Evolutionary conservation across 2,888 invertebrate genomes (phyloP), one percentile per base, ranked within the genome.

Genomic region (Adelognathus sp.): DNA sequence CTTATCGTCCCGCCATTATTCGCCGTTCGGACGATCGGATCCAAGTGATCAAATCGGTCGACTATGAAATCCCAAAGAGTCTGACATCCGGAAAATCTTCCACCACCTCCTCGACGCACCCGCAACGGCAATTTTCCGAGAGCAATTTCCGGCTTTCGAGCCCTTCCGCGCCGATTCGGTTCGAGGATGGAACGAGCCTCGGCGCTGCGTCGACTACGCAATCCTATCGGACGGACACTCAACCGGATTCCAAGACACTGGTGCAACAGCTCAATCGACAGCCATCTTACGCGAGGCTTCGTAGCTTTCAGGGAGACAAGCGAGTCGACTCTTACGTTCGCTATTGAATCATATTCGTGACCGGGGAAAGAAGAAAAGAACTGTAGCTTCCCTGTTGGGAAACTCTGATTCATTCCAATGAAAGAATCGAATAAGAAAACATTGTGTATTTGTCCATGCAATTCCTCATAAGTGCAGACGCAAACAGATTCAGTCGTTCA

Each of bases 11-110:
- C 9, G 88, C 89, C 27, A 70, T 83, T 29, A 81, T 86, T 56
- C 87, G 86, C 16, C 88, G 88, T 52, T 88, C 86, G n/a, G 87
- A 86, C 71, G 87, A 88, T 81, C 85, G 85, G 14, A 84, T 90
- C 46, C 88, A 90, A 75, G 86, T 88, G 54, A 82, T 89, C 11
- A 88, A 87, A 41, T 86, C 90, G 27, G 71, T 89, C 67, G 89
- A 90, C 69, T 89, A 89, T 83, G 85, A 84, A 44, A 81, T 88
- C 69, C 87, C 87, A 27, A 85, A 86, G 67, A 87, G 82, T 70
- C 80, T 84, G 44, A 83, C 83, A 70, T 50, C 73, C 66, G 86
- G 85, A 87, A 50, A 18, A 71, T 74, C 44, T 85, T 80, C 69
- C 58, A 52, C 16, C 29, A n/a, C n/a, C 44, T 14, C 71, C 21